Conservation (phyloP, 2,888 invertebrate species). For the Polydrusus pterygomalis region DNA sequence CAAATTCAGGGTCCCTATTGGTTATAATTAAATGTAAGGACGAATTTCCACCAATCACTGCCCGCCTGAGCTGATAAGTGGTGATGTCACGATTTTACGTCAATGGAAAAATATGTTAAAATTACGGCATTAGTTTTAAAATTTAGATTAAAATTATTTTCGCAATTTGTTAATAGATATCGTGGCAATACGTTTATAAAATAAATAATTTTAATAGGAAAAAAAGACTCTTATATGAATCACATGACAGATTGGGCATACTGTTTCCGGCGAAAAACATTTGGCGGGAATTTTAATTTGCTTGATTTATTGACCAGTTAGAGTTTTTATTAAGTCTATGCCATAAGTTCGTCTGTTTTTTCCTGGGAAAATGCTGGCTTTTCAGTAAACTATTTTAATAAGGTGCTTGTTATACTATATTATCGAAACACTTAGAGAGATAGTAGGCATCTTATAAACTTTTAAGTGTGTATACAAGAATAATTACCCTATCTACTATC, state of each 20-base stretch:
- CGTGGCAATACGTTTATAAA: neutral
- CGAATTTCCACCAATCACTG: conserved; percentile 63
- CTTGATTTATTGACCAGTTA: conserved; percentile 3
- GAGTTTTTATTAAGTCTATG: neutral
- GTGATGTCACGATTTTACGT: conserved; percentile 62
- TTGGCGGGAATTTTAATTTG: conserved; percentile 56
- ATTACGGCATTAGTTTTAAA: neutral
- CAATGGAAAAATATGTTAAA: conserved; percentile 37
- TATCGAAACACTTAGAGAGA: neutral
- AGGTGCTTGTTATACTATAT: neutral
- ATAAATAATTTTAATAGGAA: conserved; percentile 1
- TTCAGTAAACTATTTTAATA: too few species aligned
- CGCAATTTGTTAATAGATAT: neutral
- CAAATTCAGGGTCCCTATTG: conserved; percentile 68
- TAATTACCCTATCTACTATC: too few species aligned
- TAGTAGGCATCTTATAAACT: too few species aligned
- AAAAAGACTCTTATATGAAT: conserved; percentile 54
- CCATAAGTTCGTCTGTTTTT: neutral
- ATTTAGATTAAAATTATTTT: conserved; percentile 9
- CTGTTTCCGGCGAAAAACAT: conserved; percentile 46
- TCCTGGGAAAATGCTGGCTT: too few species aligned
- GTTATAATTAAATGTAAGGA: conserved; percentile 64
- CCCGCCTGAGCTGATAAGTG: conserved; percentile 56
- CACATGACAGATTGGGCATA: conserved; percentile 58
- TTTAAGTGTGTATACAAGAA: too few species aligned